These are phyloP conservation scores for Caenorhabditis inopinata DNA, from an alignment of 1,140 invertebrate species.

Conservation along the genomic window DNA sequence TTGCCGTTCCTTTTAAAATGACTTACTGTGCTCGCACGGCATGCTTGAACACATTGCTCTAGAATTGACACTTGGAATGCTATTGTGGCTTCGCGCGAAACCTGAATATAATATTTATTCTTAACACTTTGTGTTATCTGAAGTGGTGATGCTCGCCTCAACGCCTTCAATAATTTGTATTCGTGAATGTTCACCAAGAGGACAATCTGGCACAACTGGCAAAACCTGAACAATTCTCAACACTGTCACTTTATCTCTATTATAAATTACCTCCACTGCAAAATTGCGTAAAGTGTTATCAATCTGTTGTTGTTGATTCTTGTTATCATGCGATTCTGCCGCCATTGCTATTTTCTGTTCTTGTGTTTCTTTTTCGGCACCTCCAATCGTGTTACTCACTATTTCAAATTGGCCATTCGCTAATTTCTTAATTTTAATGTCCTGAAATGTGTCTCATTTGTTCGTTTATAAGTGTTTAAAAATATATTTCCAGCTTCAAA, in stretches of 20 bases:
- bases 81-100: constrained; percentile 9
- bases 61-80: constrained; percentile 28
- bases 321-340: background rate
- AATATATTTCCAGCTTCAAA: too few species aligned
- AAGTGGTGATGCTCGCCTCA: background rate
- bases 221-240: constrained; percentile 3
- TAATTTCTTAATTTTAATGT: background rate
- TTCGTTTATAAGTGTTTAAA: too few species aligned
- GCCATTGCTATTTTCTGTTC: background rate
- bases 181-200: constrained; percentile 33
- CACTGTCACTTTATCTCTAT: background rate
- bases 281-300: constrained; percentile 9
- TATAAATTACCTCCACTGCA: background rate
- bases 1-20: background rate
- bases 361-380: background rate
- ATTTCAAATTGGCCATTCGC: background rate
- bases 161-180: constrained; percentile 43
- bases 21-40: constrained; percentile 32
- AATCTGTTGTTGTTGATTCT: background rate
- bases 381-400: background rate
- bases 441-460: too few species aligned
- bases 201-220: constrained; percentile 41
- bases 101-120: background rate
- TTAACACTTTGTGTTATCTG: background rate
- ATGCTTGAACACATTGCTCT: constrained; percentile 30